Evolutionary conservation across 2,797 vertebrate genomes (phyloP).

Genomic region (Cossypha niveicapilla): DNA sequence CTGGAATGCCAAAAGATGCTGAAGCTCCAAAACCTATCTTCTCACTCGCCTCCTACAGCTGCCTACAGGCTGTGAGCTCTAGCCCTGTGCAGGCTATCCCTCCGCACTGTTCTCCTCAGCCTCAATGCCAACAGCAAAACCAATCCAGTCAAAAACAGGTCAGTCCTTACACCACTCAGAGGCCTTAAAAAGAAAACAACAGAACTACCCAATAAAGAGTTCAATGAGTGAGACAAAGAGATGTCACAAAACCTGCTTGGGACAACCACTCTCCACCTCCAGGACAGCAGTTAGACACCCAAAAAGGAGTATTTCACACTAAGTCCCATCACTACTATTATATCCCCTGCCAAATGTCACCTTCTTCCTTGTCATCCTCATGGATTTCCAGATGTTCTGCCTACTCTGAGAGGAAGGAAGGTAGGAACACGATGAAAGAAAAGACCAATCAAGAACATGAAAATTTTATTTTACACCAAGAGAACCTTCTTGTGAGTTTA

Average conservation of each 20-base stretch:
- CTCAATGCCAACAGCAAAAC: background rate
- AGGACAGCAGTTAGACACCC: background rate
- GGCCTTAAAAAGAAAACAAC: background rate
- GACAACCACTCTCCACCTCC: background rate
- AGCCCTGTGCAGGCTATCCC: background rate
- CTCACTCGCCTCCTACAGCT: background rate
- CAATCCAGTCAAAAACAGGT: background rate
- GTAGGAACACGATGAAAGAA: background rate
- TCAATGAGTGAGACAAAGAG: rapidly evolving
- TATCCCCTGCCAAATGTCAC: background rate
- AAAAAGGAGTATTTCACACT: background rate
- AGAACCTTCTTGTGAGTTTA: background rate
- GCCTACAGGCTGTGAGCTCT: background rate
- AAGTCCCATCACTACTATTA: background rate
- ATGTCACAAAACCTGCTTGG: background rate
- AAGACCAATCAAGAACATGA: background rate
- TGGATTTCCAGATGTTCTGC: background rate
- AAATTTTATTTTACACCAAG: background rate
- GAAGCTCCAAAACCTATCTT: background rate
- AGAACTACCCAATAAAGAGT: background rate
- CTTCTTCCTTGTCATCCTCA: background rate
- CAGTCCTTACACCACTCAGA: background rate
- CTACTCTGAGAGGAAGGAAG: background rate
- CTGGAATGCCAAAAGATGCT: background rate
- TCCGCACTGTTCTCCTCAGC: background rate